phyloP scores from a whole-genome alignment of 2,113 vertebrate genomes.

The Triplophysa rosa region DNA sequence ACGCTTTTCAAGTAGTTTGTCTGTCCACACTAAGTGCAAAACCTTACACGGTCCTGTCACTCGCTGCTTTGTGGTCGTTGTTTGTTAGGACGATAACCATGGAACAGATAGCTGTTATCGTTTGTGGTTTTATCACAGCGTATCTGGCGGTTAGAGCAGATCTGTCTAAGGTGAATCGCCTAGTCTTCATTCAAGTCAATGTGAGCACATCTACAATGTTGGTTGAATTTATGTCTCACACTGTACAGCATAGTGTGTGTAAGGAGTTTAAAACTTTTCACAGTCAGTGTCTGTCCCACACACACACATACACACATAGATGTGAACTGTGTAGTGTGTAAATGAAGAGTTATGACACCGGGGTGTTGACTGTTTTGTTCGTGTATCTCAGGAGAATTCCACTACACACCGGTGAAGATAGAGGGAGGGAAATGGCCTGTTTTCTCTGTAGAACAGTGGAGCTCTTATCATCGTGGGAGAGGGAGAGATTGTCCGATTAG shows the following conservation, averaged over 20 bases:
- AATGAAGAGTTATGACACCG: constrained; percentile 27
- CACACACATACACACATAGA: constrained; percentile 9
- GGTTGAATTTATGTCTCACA: constrained; percentile 28
- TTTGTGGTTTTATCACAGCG: no score
- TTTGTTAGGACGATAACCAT: background rate
- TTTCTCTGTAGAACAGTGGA: constrained; percentile 60
- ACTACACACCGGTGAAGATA: constrained; percentile 28
- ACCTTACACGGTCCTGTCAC: background rate
- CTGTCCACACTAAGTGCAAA: no score
- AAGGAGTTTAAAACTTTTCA: constrained; percentile 18
- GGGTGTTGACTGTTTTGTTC: constrained; percentile 48
- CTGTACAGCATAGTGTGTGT: background rate
- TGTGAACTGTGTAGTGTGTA: background rate
- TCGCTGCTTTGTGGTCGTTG: background rate
- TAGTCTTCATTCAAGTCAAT: background rate
- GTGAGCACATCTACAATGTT: constrained; percentile 2
- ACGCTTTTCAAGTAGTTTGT: no score
- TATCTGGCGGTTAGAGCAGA: no score
- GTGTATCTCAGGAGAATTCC: constrained; percentile 46
- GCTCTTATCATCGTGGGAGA: constrained; percentile 69
- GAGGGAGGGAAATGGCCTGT: constrained; percentile 61
- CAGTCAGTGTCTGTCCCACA: background rate
- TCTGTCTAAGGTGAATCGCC: background rate
- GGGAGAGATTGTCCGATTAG: constrained; percentile 56
- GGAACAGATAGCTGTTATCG: no score